Percentiles rank a stretch among this genome's conserved stretches.
phyloP scores from a whole-genome alignment of 2,888 invertebrate genomes.

The Anoplius nigerrimus region DNA sequence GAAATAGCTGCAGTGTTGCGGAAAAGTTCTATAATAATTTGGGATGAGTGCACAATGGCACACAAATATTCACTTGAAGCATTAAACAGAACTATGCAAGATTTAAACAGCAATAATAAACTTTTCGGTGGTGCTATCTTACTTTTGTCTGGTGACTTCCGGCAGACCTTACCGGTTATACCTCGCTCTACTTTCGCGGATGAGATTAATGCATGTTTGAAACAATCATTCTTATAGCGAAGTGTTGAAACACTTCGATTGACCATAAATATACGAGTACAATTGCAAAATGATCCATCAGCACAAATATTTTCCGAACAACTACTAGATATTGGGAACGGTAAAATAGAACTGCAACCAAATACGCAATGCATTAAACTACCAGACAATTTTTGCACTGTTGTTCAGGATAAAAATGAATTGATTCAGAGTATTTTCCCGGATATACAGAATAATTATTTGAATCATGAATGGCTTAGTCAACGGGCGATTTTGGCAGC shows the following conservation, averaged over 20 bases:
- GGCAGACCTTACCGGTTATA: conserved; percentile 20
- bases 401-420: too few relatives aligned
- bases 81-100: conserved; percentile 57
- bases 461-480: too few relatives aligned
- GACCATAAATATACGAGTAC: conserved; percentile 8
- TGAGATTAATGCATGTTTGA: conserved; percentile 24
- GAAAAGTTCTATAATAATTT: conserved; percentile 64
- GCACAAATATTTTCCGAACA: too few relatives aligned
- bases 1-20: conserved; percentile 59
- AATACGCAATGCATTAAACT: too few relatives aligned
- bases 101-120: conserved; percentile 31
- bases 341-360: too few relatives aligned
- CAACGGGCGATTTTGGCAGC: too few relatives aligned
- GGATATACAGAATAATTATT: too few relatives aligned
- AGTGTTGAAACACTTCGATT: conserved; percentile 17
- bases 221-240: conserved; percentile 5
- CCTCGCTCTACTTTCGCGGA: conserved; percentile 8
- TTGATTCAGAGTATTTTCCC: too few relatives aligned
- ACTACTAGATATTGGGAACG: too few relatives aligned
- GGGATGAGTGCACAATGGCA: conserved; percentile 73
- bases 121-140: conserved; percentile 5
- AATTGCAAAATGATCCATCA: background rate
- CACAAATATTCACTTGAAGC: conserved; percentile 67
- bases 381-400: too few relatives aligned
- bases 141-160: conserved; percentile 18